phyloP scores from a whole-genome alignment of 2,888 invertebrate genomes.

The Drosophila rellima region DNA sequence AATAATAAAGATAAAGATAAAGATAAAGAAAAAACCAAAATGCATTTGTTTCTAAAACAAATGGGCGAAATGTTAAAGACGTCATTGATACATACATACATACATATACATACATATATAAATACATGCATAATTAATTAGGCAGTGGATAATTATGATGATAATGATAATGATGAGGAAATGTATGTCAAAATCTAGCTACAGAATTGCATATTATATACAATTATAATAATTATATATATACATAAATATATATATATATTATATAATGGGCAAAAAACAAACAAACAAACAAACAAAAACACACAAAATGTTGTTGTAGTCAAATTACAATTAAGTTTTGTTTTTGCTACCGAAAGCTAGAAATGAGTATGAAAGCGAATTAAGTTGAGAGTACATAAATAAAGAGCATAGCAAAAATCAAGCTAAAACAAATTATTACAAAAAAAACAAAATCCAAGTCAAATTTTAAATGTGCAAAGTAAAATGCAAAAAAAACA shows the following conservation, averaged over 20 bases:
- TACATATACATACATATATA: constrained; percentile 32
- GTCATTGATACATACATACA: constrained; percentile 38
- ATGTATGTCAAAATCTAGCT: constrained; percentile 75
- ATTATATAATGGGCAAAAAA: constrained; percentile 75
- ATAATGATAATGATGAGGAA: constrained; percentile 4
- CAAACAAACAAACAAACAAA: constrained; percentile 15
- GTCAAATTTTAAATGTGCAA: constrained; percentile 76
- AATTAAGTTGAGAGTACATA: constrained; percentile 12
- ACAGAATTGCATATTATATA: constrained; percentile 81
- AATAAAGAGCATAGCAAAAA: constrained; percentile 15
- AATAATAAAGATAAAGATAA: constrained; percentile 6
- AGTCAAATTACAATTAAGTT: constrained; percentile 82
- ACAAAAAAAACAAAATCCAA: constrained; percentile 33
- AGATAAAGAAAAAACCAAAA: constrained; percentile 17
- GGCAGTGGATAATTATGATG: constrained; percentile 7
- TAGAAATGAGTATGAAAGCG: constrained; percentile 16
- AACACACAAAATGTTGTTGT: constrained; percentile 78
- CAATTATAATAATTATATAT: constrained; percentile 65
- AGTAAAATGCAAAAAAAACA: constrained; percentile 28
- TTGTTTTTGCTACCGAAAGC: constrained; percentile 73
- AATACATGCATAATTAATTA: constrained; percentile 40
- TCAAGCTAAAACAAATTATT: constrained; percentile 15
- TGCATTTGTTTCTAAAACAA: constrained; percentile 80
- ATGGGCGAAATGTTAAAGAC: constrained; percentile 44
- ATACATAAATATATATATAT: constrained; percentile 61